Conservation (phyloP, 1,140 invertebrate species). For the Meloidogyne chitwoodi region DNA sequence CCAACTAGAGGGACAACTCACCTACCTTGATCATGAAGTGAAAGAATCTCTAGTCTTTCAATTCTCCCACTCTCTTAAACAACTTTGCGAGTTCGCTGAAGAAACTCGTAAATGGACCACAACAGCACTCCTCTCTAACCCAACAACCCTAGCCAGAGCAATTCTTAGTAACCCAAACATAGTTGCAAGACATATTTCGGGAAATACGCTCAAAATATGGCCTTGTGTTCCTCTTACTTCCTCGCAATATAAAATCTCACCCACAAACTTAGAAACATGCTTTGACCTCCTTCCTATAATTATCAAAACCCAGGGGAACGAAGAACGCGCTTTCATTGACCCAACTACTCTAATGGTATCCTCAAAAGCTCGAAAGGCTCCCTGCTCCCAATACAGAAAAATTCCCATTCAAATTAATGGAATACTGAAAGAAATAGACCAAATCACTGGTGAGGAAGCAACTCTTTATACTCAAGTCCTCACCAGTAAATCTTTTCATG, state of each 20-base stretch:
- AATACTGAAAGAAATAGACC: background rate
- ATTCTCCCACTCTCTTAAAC: background rate
- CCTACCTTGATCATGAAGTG: background rate
- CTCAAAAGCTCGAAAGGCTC: background rate
- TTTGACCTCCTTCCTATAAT: constrained; percentile 1
- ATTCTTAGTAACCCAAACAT: background rate
- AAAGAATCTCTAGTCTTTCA: background rate
- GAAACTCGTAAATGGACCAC: background rate
- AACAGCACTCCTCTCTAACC: background rate
- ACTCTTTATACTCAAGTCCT: background rate
- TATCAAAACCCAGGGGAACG: background rate
- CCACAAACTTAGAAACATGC: background rate
- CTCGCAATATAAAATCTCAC: background rate
- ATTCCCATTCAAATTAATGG: background rate
- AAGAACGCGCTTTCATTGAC: background rate
- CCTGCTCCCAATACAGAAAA: background rate
- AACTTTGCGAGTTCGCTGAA: background rate
- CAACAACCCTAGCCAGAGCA: background rate
- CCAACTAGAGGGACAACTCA: background rate
- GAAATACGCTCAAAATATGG: background rate
- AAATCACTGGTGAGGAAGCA: background rate
- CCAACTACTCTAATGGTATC: background rate
- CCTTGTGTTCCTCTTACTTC: background rate
- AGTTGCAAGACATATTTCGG: background rate
- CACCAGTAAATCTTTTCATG: background rate